These are phyloP conservation scores for Etheostoma nigrum DNA, from an alignment of 2,797 vertebrate species.

Conservation along the genomic window DNA sequence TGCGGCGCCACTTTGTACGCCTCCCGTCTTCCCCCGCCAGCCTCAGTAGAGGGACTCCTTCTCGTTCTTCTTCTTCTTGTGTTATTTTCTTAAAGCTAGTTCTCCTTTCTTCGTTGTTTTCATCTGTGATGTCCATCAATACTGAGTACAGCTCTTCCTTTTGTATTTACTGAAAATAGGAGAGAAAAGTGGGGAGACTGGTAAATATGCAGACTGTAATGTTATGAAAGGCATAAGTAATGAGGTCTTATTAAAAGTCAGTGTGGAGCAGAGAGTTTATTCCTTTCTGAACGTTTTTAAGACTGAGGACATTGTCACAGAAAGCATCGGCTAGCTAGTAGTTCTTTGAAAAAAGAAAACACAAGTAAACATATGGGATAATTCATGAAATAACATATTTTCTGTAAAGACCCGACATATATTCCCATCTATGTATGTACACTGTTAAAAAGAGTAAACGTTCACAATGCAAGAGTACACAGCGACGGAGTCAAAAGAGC, in stretches of 20 bases:
- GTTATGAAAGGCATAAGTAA: constrained; percentile 49
- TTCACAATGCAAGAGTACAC: constrained; percentile 33
- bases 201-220: constrained; percentile 67
- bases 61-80: constrained; percentile 71
- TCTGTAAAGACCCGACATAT: constrained; percentile 2
- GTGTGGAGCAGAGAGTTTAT: constrained; percentile 32
- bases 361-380: constrained; percentile 44
- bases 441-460: constrained; percentile 18
- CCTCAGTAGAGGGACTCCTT: constrained; percentile 80
- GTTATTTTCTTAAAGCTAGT: constrained; percentile 84
- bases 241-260: constrained; percentile 42
- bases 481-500: constrained; percentile 9
- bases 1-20: constrained; percentile 69
- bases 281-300: constrained; percentile 32
- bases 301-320: constrained; percentile 18
- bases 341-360: constrained; percentile 23
- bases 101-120: constrained; percentile 80
- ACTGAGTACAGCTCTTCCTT: constrained; percentile 81
- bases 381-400: constrained; percentile 49
- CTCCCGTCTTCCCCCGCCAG: constrained; percentile 77
- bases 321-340: constrained; percentile 21
- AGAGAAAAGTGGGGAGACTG: constrained; percentile 67
- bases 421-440: constrained; percentile 3
- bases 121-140: constrained; percentile 84
- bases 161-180: constrained; percentile 85